A percentile compares a stretch with the other conserved stretches of the same genome.
Conservation (phyloP, 1,140 invertebrate genomes). For the Ceratitis capitata region DNA sequence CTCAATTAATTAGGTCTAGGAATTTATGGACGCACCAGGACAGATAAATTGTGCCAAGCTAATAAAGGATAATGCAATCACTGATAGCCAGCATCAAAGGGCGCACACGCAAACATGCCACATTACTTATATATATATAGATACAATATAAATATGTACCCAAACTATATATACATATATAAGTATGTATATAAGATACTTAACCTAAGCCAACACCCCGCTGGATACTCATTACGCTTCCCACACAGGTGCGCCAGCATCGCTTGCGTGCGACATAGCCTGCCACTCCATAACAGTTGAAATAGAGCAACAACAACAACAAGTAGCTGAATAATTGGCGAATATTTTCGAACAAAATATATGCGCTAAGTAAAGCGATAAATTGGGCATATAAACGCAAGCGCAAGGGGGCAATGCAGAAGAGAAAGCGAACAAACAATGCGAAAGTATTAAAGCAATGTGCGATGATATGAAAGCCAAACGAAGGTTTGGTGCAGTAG, state of each 20-base stretch:
- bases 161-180: no score
- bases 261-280: neutral
- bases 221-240: neutral
- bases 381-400: neutral
- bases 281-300: neutral
- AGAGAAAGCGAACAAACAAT: neutral
- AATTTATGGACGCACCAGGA: conserved; percentile 16
- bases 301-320: neutral
- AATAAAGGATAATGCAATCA: conserved; percentile 32
- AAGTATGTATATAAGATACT: no score
- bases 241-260: neutral
- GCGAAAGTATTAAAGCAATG: neutral
- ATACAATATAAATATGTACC: no score
- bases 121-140: no score
- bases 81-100: neutral
- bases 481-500: neutral
- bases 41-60: conserved; percentile 10
- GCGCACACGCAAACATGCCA: neutral
- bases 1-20: neutral
- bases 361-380: neutral
- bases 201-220: neutral
- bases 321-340: neutral
- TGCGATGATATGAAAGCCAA: neutral
- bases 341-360: conserved; percentile 30
- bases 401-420: no score